Evolutionary conservation across 2,113 vertebrate species (phyloP).

Genomic region (Calonectris borealis): DNA sequence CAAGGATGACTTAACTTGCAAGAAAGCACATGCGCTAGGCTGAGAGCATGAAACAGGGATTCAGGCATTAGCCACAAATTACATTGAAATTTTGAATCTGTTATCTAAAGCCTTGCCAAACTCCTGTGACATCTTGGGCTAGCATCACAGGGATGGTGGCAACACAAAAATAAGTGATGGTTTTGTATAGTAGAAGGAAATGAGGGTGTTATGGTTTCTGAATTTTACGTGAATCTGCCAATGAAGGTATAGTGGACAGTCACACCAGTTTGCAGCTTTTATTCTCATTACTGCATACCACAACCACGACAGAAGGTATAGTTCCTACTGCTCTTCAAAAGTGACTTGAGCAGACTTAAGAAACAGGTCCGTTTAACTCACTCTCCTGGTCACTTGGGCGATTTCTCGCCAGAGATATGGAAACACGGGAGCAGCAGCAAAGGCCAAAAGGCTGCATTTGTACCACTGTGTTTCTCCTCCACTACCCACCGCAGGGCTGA

Average conservation of each 20-base stretch:
- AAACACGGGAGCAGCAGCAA: background rate
- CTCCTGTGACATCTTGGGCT: background rate
- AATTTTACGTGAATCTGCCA: accelerated
- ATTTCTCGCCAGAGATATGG: background rate
- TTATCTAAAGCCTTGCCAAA: background rate
- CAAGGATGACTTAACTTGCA: background rate
- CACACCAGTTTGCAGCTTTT: background rate
- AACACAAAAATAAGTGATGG: background rate
- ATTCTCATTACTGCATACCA: background rate
- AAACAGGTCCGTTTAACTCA: background rate
- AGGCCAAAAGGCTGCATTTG: background rate
- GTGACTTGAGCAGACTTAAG: background rate
- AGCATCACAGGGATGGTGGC: background rate
- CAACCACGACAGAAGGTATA: background rate
- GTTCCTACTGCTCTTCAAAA: background rate
- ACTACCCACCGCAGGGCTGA: background rate
- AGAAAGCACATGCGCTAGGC: background rate
- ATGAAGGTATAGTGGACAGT: background rate
- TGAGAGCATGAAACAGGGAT: background rate
- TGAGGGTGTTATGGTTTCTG: background rate
- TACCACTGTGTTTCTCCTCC: background rate
- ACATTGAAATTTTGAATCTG: background rate
- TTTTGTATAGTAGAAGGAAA: background rate
- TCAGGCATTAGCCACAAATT: background rate
- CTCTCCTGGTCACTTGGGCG: background rate